A percentile compares a stretch with the other conserved stretches of the same genome.
Evolutionary conservation across 2,888 invertebrate genomes (phyloP).

Genomic region (Mechanitis mazaeus): DNA sequence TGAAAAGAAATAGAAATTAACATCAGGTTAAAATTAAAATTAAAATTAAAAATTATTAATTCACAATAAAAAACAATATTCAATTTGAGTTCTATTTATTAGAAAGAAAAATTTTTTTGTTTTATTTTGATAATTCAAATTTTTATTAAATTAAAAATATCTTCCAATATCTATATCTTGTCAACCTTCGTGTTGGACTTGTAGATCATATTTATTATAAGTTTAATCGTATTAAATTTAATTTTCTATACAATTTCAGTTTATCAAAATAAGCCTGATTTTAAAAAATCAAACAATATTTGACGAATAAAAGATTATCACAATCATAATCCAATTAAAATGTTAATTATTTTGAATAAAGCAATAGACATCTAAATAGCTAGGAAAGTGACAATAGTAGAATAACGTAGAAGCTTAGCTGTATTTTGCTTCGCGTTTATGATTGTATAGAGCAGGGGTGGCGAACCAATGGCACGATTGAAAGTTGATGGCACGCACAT

Average conservation of each 20-base stretch:
- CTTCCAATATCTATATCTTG: conserved; percentile 6
- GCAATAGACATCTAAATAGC: conserved; percentile 38
- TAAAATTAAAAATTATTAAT: too few relatives aligned
- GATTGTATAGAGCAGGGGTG: conserved; percentile 33
- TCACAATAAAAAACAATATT: too few relatives aligned
- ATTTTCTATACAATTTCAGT: too few relatives aligned
- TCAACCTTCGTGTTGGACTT: conserved; percentile 19
- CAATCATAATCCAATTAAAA: background rate
- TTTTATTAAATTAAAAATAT: too few relatives aligned
- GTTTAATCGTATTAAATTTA: too few relatives aligned
- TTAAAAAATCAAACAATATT: background rate
- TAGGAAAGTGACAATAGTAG: conserved; percentile 75
- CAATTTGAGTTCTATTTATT: too few relatives aligned
- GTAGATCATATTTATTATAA: conserved; percentile 21
- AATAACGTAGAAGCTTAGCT: conserved; percentile 67
- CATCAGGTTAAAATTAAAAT: background rate
- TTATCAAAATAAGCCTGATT: too few relatives aligned
- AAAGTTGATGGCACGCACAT: too few relatives aligned
- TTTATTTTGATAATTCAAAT: too few relatives aligned
- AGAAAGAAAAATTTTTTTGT: too few relatives aligned
- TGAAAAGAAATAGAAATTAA: conserved; percentile 16
- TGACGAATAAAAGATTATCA: conserved; percentile 2
- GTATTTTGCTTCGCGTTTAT: conserved; percentile 61
- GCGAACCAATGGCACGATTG: too few relatives aligned
- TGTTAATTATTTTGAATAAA: conserved; percentile 9